Conservation (phyloP, 1,140 invertebrate genomes). For the Megathymus violae region DNA sequence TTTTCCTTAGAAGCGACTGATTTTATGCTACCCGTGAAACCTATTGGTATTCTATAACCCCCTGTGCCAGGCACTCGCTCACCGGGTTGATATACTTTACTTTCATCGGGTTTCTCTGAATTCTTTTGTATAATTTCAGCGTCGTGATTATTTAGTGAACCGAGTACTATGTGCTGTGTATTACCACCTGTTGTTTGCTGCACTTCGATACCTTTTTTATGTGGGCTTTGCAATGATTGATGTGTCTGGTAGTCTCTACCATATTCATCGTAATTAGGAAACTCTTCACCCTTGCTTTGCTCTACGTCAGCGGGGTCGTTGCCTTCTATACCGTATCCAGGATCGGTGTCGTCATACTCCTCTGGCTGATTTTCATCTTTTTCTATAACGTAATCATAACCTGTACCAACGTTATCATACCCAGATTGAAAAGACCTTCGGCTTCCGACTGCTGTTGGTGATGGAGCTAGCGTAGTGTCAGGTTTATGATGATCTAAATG, state of each 20-base stretch:
- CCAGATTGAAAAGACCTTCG: constrained; percentile 62
- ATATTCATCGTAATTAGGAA: constrained; percentile 80
- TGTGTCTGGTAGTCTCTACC: constrained; percentile 61
- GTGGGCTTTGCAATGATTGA: constrained; percentile 68
- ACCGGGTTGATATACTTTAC: constrained; percentile 85
- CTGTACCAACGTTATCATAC: constrained; percentile 51
- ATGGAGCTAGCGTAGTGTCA: constrained; percentile 37
- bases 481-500: constrained; percentile 68
- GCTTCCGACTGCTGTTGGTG: constrained; percentile 49
- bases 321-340: constrained; percentile 65
- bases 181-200: constrained; percentile 75
- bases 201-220: constrained; percentile 63
- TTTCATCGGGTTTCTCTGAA: constrained; percentile 75
- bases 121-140: constrained; percentile 81
- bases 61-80: constrained; percentile 85
- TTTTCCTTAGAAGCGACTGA: constrained; percentile 85
- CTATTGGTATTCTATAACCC: constrained; percentile 87
- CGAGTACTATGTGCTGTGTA: constrained; percentile 83
- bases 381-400: constrained; percentile 66
- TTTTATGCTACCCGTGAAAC: constrained; percentile 87
- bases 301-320: constrained; percentile 80
- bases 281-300: constrained; percentile 75
- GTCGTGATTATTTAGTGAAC: constrained; percentile 81
- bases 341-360: constrained; percentile 68
- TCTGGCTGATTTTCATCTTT: constrained; percentile 75